phyloP scores from a whole-genome alignment of 2,888 invertebrate species.

The Orthosia gracilis region DNA sequence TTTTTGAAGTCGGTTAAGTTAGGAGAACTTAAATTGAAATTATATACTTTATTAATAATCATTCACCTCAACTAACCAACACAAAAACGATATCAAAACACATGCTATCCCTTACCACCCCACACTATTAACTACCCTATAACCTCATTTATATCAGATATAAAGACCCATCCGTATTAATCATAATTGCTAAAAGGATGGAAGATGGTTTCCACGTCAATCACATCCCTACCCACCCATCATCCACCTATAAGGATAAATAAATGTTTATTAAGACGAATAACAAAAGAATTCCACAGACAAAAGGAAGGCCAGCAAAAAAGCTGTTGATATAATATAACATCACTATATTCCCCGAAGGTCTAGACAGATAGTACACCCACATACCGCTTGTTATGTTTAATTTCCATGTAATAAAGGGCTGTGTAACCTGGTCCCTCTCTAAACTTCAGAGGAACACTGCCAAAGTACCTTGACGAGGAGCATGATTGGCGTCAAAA shows the following conservation, averaged over 20 bases:
- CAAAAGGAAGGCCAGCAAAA: constrained; percentile 32
- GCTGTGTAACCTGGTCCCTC: too few relatives aligned
- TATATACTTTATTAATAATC: not conserved
- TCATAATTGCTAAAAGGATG: constrained; percentile 47
- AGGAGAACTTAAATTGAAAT: not conserved
- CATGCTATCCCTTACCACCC: not conserved
- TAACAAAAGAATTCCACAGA: constrained; percentile 70
- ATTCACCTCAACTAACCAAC: not conserved
- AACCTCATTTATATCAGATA: constrained; percentile 14
- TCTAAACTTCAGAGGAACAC: too few relatives aligned
- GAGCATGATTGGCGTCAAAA: too few relatives aligned
- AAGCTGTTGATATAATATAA: not conserved
- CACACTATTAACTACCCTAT: too few relatives aligned
- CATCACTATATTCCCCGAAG: too few relatives aligned
- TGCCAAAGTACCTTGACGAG: too few relatives aligned
- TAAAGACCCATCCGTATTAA: constrained; percentile 42
- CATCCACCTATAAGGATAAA: constrained; percentile 64
- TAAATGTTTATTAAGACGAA: constrained; percentile 76
- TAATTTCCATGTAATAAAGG: too few relatives aligned
- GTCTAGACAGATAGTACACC: too few relatives aligned
- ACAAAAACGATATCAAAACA: not conserved
- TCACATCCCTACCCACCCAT: constrained; percentile 20
- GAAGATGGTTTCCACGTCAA: constrained; percentile 41
- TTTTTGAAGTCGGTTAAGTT: too few relatives aligned
- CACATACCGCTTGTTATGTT: too few relatives aligned